Percentiles rank a stretch among this genome's conserved stretches.
Evolutionary conservation across 2,113 vertebrate species (phyloP).

Genomic region (Sorex araneus): DNA sequence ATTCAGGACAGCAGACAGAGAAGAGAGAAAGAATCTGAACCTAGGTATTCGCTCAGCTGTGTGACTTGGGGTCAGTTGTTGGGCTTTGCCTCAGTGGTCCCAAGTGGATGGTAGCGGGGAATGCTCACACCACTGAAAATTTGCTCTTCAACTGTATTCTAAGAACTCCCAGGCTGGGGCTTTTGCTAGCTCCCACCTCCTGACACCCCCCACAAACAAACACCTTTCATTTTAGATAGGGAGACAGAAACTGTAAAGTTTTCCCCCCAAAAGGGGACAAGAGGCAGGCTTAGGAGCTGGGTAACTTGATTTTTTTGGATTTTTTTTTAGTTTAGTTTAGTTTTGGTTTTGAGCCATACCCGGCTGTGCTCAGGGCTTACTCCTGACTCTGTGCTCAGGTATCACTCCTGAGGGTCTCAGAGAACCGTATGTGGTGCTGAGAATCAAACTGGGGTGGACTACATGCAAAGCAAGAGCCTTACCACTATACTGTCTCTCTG

Average conservation of each 20-base stretch:
- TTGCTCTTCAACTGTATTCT: background rate
- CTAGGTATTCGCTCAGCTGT: background rate
- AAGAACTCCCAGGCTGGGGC: background rate
- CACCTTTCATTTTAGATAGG: background rate
- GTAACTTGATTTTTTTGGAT: too few relatives aligned
- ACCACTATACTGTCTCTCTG: too few relatives aligned
- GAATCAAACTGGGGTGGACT: too few relatives aligned
- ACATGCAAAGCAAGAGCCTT: too few relatives aligned
- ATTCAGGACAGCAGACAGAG: background rate
- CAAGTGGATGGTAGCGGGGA: background rate
- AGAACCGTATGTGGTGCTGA: too few relatives aligned
- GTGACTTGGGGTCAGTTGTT: background rate
- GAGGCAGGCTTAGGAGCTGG: background rate
- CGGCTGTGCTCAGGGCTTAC: too few relatives aligned
- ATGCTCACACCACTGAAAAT: background rate
- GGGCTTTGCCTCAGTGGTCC: background rate
- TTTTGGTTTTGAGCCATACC: too few relatives aligned
- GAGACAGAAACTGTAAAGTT: slow-evolving; percentile 1
- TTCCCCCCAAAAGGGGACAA: background rate
- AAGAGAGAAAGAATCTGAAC: background rate
- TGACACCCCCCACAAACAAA: too few relatives aligned
- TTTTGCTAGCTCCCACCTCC: background rate
- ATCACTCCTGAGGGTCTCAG: too few relatives aligned
- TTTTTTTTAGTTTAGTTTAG: too few relatives aligned
- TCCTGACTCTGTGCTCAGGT: too few relatives aligned